These are phyloP conservation scores for Antedon bifida DNA, from an alignment of 35 echinoderm and acorn worm species.

Conservation along the genomic window DNA sequence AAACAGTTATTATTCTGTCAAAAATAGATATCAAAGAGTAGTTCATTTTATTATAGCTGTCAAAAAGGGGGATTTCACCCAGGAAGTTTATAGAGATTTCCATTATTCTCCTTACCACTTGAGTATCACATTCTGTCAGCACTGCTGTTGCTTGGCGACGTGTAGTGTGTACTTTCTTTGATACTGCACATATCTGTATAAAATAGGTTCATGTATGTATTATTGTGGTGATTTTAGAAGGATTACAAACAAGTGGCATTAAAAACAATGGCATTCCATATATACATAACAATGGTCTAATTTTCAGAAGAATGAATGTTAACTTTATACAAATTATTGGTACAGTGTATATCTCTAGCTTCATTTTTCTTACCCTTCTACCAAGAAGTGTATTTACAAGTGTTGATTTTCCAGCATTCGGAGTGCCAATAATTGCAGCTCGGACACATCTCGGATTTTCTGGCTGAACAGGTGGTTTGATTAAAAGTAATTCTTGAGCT, in stretches of 20 bases:
- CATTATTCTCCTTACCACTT: constrained; percentile 53
- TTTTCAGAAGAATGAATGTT: too few species aligned
- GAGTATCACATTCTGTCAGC: constrained; percentile 41
- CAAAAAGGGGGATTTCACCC: too few species aligned
- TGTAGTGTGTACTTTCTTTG: constrained; percentile 89
- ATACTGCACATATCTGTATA: constrained; percentile 87
- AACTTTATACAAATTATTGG: too few species aligned
- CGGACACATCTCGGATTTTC: constrained; percentile 22
- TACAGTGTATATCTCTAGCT: too few species aligned
- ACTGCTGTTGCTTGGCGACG: constrained; percentile 50
- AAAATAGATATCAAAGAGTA: too few species aligned
- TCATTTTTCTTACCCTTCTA: constrained; percentile 84
- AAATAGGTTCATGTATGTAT: too few species aligned
- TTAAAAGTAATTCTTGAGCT: constrained; percentile 37
- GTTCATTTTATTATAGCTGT: too few species aligned
- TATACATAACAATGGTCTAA: too few species aligned
- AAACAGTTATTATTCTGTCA: too few species aligned
- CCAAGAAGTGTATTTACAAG: constrained; percentile 67
- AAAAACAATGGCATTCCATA: too few species aligned
- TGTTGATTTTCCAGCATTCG: constrained; percentile 93
- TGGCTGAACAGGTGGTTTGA: constrained; percentile 47
- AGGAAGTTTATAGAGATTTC: too few species aligned
- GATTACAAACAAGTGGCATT: neutral
- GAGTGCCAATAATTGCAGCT: constrained; percentile 79
- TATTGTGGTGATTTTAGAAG: too few species aligned